Conservation (phyloP, 2,113 vertebrate species). For the Microcebus jonahi region DNA sequence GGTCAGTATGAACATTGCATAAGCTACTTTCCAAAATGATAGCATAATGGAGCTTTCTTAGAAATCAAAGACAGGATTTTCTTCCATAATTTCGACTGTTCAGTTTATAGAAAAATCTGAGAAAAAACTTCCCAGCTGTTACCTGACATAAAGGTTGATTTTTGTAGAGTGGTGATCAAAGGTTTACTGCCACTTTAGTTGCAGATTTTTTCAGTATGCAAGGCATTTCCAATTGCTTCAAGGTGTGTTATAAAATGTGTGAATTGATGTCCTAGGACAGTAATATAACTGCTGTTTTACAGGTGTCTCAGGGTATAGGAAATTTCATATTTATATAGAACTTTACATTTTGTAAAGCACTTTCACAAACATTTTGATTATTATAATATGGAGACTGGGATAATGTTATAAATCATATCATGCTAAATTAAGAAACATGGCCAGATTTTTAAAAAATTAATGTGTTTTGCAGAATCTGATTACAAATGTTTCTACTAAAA, state of each 20-base stretch:
- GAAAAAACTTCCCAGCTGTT: slow-evolving; percentile 51
- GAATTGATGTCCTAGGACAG: slow-evolving; percentile 2
- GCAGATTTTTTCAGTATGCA: not conserved
- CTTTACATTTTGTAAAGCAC: not conserved
- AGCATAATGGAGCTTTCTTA: slow-evolving; percentile 4
- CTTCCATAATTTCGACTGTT: slow-evolving; percentile 58
- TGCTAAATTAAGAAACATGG: slow-evolving; percentile 50
- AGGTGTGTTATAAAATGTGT: slow-evolving; percentile 59
- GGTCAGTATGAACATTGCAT: not conserved
- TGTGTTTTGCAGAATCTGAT: slow-evolving; percentile 62
- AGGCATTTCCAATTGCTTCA: slow-evolving; percentile 70
- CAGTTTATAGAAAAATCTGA: slow-evolving; percentile 35
- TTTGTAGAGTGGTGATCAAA: slow-evolving; percentile 57
- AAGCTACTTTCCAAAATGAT: slow-evolving; percentile 33
- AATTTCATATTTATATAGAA: not conserved
- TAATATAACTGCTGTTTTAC: slow-evolving; percentile 6
- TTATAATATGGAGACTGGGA: not conserved
- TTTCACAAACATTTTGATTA: slow-evolving; percentile 27
- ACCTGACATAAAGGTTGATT: slow-evolving; percentile 9
- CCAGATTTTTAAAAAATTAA: not conserved
- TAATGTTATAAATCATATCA: not conserved
- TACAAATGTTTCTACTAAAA: not conserved
- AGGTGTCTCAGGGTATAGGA: not conserved
- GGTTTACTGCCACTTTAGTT: not conserved
- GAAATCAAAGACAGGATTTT: slow-evolving; percentile 54